Evolutionary conservation across 1,140 invertebrate genomes (phyloP), one percentile per base, ranked within the genome.

Genomic region (Scaptomyza graminum): DNA sequence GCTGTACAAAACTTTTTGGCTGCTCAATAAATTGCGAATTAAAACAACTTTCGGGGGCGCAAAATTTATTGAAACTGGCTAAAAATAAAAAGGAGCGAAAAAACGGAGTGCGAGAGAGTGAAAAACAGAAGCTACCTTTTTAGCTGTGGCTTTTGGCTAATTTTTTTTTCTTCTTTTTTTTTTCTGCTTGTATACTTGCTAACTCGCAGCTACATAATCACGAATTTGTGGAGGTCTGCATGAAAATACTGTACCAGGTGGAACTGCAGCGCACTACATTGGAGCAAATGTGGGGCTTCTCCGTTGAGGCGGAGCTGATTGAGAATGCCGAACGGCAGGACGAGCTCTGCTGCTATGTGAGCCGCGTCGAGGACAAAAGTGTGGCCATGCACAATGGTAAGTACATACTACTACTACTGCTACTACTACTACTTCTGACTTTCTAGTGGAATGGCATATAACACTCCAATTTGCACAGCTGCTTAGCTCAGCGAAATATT

Each of bases 221-320:
- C 90, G 98, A 99, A 93, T 95, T 98, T 31, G 96, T 99, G 16
- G 98, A 99, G 93, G 97, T 99, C 12, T 98, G 98, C 92, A 97
- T 97, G 74, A 99, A 99, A 93, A 97, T 98, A 83, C 93, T 99
- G 63, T 99, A 99, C 92, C 98, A 99, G 94, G 96, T 99, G 65
- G 97, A 99, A 92, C 93, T 99, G 79, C 96, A 97, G 65, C 94
- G 97, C 61, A 95, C 94, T 57, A 96, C 96, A 11, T 93, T 98
- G 73, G 97, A 98, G 80, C 97, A 98, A 92, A 97, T 98, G 96
- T 99, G 98, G 96, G 98, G 98, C 65, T 98, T 99, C 93, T 97
- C 97, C 62, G 97, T 99, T 22, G 98, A 99, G 92, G 98, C 98
- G 3, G 98, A 99, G 92, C 93, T 99, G 50, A 97, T 98, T 62